Evolutionary conservation across 2,888 invertebrate species (phyloP), one percentile per base, ranked within the genome.

Genomic region (Cremastinae sp.): DNA sequence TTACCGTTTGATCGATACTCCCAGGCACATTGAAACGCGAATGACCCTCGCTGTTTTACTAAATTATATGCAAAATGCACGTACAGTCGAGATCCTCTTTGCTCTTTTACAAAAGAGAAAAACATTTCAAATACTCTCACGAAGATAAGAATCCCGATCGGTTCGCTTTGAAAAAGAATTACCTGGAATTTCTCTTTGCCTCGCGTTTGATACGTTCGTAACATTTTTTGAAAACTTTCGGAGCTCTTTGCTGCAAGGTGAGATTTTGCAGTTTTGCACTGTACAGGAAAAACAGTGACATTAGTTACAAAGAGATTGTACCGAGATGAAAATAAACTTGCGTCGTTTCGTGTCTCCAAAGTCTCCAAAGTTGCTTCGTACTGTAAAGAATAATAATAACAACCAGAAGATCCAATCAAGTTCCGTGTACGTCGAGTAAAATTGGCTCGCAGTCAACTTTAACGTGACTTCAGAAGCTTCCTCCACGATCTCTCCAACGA

Each of bases 1-100:
- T 59, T 65, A 61, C 12, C 64, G 58, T 73, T 61, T 69, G 76
- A 76, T 76, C 71, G 53, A 72, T 68, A 62, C 58, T 59, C 51
- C 12, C 0, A n/a, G 39, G 45, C 28, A 68, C 22, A 75, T 75
- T 58, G 28, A 53, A 68, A 76, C 37, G 45, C 39, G 53, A 72
- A 68, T 64, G 64, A 64, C 58, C 51, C 62, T 39, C 56, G 45
- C 58, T 43, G 59, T 69, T 35, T 43, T 8, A 51, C 47, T 64
- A 58, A 74, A 69, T 69, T 64, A 45, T 59, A 69, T 74, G 74
- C 55, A 68, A 74, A 68, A 68, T 61, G 39, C 37, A 47, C n/a
- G 22, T 47, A 61, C 61, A 66, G 55, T 74, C 39, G 61, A 55
- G 49, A 14, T 22, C 16, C 20, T 45, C 56, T 45, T 37, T 43